A percentile compares a stretch with the other conserved stretches of the same genome.
phyloP scores from a whole-genome alignment of 2,888 invertebrate species.

The Acleris emargana region DNA sequence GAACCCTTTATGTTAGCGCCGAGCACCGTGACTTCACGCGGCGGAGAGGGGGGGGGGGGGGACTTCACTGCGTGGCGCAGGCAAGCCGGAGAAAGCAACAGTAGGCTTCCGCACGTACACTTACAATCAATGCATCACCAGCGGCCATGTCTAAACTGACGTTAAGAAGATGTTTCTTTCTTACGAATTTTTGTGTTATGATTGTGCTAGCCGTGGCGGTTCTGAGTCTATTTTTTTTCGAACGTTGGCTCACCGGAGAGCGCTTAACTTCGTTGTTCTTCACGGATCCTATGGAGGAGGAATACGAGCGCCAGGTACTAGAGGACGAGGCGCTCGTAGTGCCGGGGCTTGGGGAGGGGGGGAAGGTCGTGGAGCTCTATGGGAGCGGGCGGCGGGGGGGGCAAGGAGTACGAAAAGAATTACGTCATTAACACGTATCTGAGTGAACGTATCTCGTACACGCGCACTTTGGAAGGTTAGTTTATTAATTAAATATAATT shows the following conservation, averaged over 20 bases:
- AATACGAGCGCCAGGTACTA: conserved; percentile 79
- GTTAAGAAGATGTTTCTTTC: conserved; percentile 70
- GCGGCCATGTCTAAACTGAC: conserved; percentile 64
- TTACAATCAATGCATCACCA: too few relatives aligned
- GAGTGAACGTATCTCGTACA: conserved; percentile 94
- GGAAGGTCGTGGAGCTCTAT: conserved; percentile 85
- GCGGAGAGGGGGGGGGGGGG: too few relatives aligned
- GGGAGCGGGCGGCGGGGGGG: conserved; percentile 86
- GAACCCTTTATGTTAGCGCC: too few relatives aligned
- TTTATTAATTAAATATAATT: neutral
- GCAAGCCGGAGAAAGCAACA: too few relatives aligned
- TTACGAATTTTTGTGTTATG: conserved; percentile 60
- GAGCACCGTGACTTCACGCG: too few relatives aligned
- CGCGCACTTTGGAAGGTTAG: conserved; percentile 88
- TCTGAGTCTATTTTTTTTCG: conserved; percentile 57
- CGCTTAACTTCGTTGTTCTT: conserved; percentile 55
- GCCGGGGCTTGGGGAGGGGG: conserved; percentile 88
- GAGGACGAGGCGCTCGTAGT: conserved; percentile 87
- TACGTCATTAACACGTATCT: conserved; percentile 95
- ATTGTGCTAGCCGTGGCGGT: conserved; percentile 63
- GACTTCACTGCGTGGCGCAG: too few relatives aligned
- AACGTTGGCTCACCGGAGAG: conserved; percentile 73
- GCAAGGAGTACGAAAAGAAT: conserved; percentile 89
- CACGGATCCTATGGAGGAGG: conserved; percentile 51
- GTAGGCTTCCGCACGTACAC: too few relatives aligned